Percentiles rank a stretch among this genome's conserved stretches.
Evolutionary conservation across 2,113 vertebrate genomes (phyloP).

Genomic region (Diphyllodes magnificus): DNA sequence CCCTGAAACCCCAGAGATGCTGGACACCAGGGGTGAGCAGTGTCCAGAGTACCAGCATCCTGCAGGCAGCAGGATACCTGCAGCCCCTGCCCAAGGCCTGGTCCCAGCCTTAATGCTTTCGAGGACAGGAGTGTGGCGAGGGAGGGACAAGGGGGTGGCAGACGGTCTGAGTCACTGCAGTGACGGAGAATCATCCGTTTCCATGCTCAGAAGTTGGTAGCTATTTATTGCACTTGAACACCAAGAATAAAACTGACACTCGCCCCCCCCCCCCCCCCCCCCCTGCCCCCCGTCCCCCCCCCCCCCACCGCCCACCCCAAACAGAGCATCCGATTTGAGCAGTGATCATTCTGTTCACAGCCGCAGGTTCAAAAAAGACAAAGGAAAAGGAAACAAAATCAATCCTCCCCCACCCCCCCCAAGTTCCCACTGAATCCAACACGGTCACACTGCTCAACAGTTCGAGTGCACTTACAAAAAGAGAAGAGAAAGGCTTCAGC

Average conservation of each 20-base stretch:
- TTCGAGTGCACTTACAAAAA: slow-evolving; percentile 57
- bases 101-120: not conserved
- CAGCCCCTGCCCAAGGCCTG: not conserved
- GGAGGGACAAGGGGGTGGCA: not conserved
- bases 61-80: not conserved
- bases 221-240: slow-evolving; percentile 86
- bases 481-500: slow-evolving; percentile 54
- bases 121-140: not conserved
- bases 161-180: slow-evolving; percentile 8
- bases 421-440: slow-evolving; percentile 42
- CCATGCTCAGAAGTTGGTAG: slow-evolving; percentile 72
- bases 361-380: slow-evolving; percentile 59
- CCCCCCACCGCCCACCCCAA: slow-evolving; percentile 26
- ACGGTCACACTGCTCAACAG: slow-evolving; percentile 63
- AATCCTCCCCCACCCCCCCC: not conserved
- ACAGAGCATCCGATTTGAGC: slow-evolving; percentile 66
- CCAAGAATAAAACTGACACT: slow-evolving; percentile 79
- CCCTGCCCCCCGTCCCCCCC: not conserved
- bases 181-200: slow-evolving; percentile 49
- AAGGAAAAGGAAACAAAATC: not conserved
- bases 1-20: not conserved
- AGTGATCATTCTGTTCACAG: slow-evolving; percentile 76
- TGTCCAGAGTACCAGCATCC: not conserved
- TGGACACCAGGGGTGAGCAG: not conserved
- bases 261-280: slow-evolving; percentile 30